These are phyloP conservation scores for Pipistrellus pipistrellus DNA, from an alignment of 2,797 vertebrate genomes.

Conservation along the genomic window DNA sequence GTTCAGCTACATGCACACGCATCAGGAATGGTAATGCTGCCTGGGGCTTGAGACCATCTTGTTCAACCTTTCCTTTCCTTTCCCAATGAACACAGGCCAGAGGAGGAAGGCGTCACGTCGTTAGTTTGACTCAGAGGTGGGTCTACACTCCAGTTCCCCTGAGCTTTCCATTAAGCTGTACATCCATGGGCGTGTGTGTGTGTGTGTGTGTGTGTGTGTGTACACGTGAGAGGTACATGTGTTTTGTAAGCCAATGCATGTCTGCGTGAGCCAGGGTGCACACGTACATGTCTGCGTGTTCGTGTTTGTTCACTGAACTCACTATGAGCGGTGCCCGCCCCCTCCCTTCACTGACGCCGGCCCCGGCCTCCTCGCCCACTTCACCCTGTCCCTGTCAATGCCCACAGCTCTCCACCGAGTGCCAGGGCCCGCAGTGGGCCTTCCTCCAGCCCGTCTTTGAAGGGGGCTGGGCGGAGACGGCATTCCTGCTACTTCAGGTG, in stretches of 20 bases:
- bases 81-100: neutral
- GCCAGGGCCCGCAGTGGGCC: neutral
- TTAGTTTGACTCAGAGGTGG: neutral
- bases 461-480: neutral
- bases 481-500: neutral
- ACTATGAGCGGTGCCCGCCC: neutral
- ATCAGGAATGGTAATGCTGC: neutral
- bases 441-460: neutral
- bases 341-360: neutral
- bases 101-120: neutral
- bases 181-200: neutral
- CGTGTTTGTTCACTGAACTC: neutral
- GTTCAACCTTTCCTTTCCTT: neutral
- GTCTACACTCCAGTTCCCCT: neutral
- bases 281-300: accelerated
- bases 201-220: neutral
- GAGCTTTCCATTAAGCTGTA: neutral
- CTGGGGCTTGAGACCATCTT: neutral
- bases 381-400: neutral
- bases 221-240: neutral
- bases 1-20: neutral
- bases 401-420: neutral
- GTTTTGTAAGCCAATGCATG: neutral
- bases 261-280: neutral
- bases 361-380: neutral